phyloP scores from a whole-genome alignment of 1,140 invertebrate species.

The Drosophila insularis region DNA sequence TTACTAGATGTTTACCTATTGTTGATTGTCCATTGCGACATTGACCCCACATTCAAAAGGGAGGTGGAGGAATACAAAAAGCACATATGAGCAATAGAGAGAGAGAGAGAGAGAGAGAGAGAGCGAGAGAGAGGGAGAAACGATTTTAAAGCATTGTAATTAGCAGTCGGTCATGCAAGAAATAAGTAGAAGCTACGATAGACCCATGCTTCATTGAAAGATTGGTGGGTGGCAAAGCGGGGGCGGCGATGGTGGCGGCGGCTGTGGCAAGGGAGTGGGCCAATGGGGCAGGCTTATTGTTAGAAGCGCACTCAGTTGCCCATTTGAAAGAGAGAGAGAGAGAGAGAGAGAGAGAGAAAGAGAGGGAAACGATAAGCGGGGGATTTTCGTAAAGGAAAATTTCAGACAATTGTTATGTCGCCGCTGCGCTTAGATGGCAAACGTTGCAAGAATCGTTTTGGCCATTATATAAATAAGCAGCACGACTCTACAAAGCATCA shows the following conservation, averaged over 20 bases:
- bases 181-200: constrained; percentile 54
- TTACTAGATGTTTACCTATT: constrained; percentile 21
- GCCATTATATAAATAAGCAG: constrained; percentile 69
- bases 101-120: constrained; percentile 5
- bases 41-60: constrained; percentile 67
- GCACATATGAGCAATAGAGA: background rate
- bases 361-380: background rate
- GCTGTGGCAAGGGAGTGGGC: constrained; percentile 1
- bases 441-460: constrained; percentile 68
- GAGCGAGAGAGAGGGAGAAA: constrained; percentile 12
- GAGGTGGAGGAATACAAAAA: constrained; percentile 3
- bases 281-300: constrained; percentile 41
- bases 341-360: too few relatives aligned
- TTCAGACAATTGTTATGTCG: constrained; percentile 76
- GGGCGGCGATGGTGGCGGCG: background rate
- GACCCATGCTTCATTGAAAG: constrained; percentile 67
- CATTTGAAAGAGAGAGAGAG: constrained; percentile 34
- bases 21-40: constrained; percentile 64
- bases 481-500: constrained; percentile 51
- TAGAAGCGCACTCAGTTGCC: constrained; percentile 67
- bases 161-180: constrained; percentile 80
- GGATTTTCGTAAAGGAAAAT: constrained; percentile 51
- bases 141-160: constrained; percentile 71
- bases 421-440: constrained; percentile 75
- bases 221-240: constrained; percentile 20